These are phyloP conservation scores for Scomber colias DNA, from an alignment of 2,113 vertebrate species.

Conservation along the genomic window DNA sequence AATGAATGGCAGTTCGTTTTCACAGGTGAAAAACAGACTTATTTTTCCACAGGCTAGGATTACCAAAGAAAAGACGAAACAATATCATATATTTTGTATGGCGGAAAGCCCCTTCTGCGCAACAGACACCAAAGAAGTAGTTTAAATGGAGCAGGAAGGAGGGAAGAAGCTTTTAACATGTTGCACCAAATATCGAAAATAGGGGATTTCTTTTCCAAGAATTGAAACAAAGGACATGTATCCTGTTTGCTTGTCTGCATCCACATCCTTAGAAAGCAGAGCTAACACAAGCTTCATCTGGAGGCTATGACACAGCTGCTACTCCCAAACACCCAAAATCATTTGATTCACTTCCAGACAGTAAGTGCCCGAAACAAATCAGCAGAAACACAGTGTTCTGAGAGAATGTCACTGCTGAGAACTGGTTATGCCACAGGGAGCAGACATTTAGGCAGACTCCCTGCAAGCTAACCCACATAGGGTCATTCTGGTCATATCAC, in stretches of 20 bases:
- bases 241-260: constrained; percentile 4
- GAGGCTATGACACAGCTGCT: constrained; percentile 42
- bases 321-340: constrained; percentile 39
- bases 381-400: constrained; percentile 45
- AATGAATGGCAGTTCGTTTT: constrained; percentile 56
- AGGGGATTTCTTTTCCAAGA: constrained; percentile 31
- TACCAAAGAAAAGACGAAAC: constrained; percentile 55
- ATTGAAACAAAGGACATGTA: background rate
- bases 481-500: constrained; percentile 61
- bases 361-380: constrained; percentile 57
- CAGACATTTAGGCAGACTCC: constrained; percentile 47
- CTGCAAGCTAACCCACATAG: constrained; percentile 23
- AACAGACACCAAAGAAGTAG: constrained; percentile 31
- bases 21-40: constrained; percentile 51
- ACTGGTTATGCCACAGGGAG: constrained; percentile 31
- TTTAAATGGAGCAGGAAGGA: constrained; percentile 45
- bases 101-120: constrained; percentile 51
- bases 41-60: constrained; percentile 71
- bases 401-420: constrained; percentile 37
- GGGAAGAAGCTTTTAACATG: constrained; percentile 23
- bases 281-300: constrained; percentile 15
- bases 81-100: constrained; percentile 36
- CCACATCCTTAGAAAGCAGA: constrained; percentile 55
- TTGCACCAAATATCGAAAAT: constrained; percentile 4
- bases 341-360: constrained; percentile 64